Percentiles rank a stretch among this genome's conserved stretches.
phyloP scores from a whole-genome alignment of 2,888 invertebrate genomes.

The Lamellibrachia columna region DNA sequence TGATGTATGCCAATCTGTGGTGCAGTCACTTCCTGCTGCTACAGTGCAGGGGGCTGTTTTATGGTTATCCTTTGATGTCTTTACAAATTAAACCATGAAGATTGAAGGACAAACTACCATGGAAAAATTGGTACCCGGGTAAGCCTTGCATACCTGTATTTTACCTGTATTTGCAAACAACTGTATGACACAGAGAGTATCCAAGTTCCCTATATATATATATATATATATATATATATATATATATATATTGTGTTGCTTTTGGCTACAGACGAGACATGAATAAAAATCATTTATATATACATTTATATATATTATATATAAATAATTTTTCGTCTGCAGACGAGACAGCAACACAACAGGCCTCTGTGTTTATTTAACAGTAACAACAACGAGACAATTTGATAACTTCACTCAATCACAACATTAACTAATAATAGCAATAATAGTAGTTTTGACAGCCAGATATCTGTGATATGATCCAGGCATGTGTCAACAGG shows the following conservation, averaged over 20 bases:
- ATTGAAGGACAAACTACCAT: too few relatives aligned
- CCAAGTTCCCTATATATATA: too few relatives aligned
- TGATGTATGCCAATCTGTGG: background rate
- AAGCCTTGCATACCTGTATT: too few relatives aligned
- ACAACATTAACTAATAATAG: background rate
- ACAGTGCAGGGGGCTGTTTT: background rate
- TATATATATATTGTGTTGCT: too few relatives aligned
- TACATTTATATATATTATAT: too few relatives aligned
- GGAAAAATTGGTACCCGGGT: too few relatives aligned
- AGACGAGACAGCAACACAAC: background rate
- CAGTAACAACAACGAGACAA: background rate
- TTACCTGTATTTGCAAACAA: too few relatives aligned
- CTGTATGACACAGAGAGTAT: too few relatives aligned
- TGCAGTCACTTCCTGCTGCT: background rate
- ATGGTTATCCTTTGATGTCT: background rate
- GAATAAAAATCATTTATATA: too few relatives aligned
- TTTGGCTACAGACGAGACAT: too few relatives aligned
- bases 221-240: too few relatives aligned
- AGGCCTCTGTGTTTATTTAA: background rate
- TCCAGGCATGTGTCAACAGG: background rate
- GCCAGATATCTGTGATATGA: conserved; percentile 1
- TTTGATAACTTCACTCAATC: background rate
- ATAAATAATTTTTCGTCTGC: too few relatives aligned
- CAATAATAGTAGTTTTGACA: background rate
- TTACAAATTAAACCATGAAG: background rate